Conservation (phyloP, 2,797 vertebrate genomes). For the Vipera latastei region DNA sequence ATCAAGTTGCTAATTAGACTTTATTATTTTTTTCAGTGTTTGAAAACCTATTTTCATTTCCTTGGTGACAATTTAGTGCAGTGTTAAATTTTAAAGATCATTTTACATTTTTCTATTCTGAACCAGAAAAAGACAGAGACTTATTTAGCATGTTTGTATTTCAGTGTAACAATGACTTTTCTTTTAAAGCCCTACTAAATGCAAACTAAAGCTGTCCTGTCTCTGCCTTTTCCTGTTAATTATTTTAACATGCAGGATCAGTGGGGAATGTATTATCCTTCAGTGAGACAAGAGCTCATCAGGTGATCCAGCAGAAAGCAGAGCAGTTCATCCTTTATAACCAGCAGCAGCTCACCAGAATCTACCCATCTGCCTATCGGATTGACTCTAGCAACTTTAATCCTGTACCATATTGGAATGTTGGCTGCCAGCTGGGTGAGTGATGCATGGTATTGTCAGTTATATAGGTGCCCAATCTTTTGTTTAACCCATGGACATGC, state of each 20-base stretch:
- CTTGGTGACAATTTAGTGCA: neutral
- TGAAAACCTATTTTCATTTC: neutral
- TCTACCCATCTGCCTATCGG: constrained; percentile 96
- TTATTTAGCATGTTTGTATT: neutral
- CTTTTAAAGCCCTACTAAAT: neutral
- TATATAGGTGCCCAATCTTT: neutral
- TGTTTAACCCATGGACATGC: neutral
- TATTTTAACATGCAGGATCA: constrained; percentile 74
- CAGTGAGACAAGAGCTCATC: constrained; percentile 92
- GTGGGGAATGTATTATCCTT: constrained; percentile 92
- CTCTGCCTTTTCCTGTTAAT: accelerated
- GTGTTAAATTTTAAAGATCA: neutral
- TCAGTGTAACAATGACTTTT: neutral
- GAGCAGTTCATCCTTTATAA: constrained; percentile 93
- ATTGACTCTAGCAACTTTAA: constrained; percentile 99
- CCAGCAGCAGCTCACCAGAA: constrained; percentile 91
- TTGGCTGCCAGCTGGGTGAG: constrained; percentile 93
- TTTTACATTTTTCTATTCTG: neutral
- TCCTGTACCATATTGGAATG: constrained; percentile 94
- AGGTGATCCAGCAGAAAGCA: constrained; percentile 88
- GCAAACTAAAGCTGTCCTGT: neutral
- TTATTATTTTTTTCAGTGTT: neutral
- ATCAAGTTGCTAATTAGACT: neutral
- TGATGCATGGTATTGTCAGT: neutral
- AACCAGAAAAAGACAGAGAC: neutral